Percentiles rank a stretch among this genome's conserved stretches.
Evolutionary conservation across 2,888 invertebrate species (phyloP).

Genomic region (Clunio marinus): DNA sequence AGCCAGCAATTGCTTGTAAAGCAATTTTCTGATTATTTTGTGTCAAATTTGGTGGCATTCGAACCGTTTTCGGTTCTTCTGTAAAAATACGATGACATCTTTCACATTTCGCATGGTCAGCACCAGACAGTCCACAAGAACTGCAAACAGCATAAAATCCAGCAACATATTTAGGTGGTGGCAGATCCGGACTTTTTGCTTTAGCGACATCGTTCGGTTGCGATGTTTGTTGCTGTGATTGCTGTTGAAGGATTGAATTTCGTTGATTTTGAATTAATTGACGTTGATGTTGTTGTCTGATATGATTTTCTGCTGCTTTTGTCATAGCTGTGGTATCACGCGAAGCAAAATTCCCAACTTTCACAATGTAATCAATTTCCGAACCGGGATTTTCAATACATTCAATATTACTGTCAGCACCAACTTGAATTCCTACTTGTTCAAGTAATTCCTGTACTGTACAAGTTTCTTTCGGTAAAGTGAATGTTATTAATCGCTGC

Average conservation of each 20-base stretch:
- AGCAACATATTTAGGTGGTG: slow-evolving; percentile 61
- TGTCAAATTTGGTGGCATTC: slow-evolving; percentile 43
- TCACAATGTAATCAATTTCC: slow-evolving; percentile 75
- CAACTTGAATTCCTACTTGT: slow-evolving; percentile 68
- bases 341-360: slow-evolving; percentile 54
- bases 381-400: slow-evolving; percentile 68
- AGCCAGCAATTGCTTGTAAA: neutral
- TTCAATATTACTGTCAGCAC: slow-evolving; percentile 66
- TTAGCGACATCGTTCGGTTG: slow-evolving; percentile 37
- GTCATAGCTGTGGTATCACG: slow-evolving; percentile 35
- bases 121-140: slow-evolving; percentile 73
- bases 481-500: slow-evolving; percentile 76
- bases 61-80: slow-evolving; percentile 63
- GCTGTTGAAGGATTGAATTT: neutral
- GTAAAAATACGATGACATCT: slow-evolving; percentile 67
- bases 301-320: slow-evolving; percentile 40
- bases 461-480: slow-evolving; percentile 75
- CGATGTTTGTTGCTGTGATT: slow-evolving; percentile 15
- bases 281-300: slow-evolving; percentile 44
- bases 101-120: slow-evolving; percentile 74
- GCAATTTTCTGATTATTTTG: neutral
- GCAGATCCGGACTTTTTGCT: slow-evolving; percentile 53
- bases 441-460: slow-evolving; percentile 77
- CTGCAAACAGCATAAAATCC: slow-evolving; percentile 76
- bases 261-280: slow-evolving; percentile 38